phyloP scores from a whole-genome alignment of 2,797 vertebrate genomes.

The Acanthurus leucopareius region DNA sequence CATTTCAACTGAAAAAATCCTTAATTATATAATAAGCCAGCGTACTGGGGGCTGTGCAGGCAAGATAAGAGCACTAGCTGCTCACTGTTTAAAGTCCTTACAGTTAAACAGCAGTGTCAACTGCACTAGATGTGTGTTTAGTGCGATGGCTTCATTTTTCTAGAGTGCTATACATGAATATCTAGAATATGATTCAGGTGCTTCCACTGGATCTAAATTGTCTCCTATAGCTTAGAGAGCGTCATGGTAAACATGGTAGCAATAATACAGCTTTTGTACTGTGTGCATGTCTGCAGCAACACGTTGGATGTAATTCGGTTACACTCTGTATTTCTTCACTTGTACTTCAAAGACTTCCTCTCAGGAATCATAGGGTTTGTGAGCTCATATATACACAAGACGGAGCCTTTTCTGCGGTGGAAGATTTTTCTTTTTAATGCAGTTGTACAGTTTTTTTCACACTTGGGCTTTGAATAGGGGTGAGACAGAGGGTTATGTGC shows the following conservation, averaged over 20 bases:
- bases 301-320: conserved; percentile 24
- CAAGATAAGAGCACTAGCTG: conserved; percentile 80
- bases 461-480: conserved; percentile 71
- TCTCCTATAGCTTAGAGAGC: conserved; percentile 52
- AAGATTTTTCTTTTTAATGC: conserved; percentile 71
- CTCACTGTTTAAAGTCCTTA: conserved; percentile 72
- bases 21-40: conserved; percentile 83
- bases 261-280: conserved; percentile 31
- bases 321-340: conserved; percentile 31
- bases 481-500: conserved; percentile 74
- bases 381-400: conserved; percentile 63
- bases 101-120: conserved; percentile 73
- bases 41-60: conserved; percentile 75
- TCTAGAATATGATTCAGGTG: conserved; percentile 52
- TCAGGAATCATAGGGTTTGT: conserved; percentile 61
- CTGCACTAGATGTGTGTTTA: conserved; percentile 70
- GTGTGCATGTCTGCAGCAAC: conserved; percentile 23
- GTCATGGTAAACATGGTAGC: conserved; percentile 55
- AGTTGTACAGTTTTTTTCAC: conserved; percentile 47
- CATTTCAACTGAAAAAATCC: conserved; percentile 81
- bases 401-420: conserved; percentile 48
- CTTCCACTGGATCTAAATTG: conserved; percentile 45
- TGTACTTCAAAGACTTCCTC: conserved; percentile 56
- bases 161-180: conserved; percentile 54
- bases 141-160: conserved; percentile 68